Percentiles rank a stretch among this genome's conserved stretches.
phyloP scores from a whole-genome alignment of 2,113 vertebrate genomes.

The Labeo catla region DNA sequence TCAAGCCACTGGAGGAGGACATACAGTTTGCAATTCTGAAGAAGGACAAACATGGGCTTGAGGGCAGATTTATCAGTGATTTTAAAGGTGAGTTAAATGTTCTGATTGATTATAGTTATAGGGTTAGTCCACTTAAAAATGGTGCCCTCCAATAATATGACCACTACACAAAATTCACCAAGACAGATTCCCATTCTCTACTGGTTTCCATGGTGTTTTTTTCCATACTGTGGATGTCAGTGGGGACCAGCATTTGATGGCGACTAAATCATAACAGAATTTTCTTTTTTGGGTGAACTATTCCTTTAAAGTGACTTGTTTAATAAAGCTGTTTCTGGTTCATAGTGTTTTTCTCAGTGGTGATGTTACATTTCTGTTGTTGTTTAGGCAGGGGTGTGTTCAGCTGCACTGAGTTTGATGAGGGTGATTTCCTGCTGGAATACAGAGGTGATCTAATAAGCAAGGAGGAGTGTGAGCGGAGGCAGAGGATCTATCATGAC shows the following conservation, averaged over 20 bases:
- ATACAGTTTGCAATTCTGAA: not conserved
- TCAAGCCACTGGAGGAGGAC: not conserved
- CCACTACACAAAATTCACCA: no score
- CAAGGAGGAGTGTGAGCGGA: conserved; percentile 42
- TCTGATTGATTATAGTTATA: not conserved
- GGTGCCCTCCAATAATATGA: no score
- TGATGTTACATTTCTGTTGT: not conserved
- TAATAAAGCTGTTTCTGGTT: not conserved
- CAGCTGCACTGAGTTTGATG: conserved; percentile 42
- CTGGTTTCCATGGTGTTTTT: no score
- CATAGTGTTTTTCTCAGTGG: not conserved
- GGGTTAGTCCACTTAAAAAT: not conserved
- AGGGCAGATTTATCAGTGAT: conserved; percentile 36
- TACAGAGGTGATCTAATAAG: conserved; percentile 52
- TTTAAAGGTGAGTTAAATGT: conserved; percentile 41
- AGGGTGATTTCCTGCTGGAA: conserved; percentile 48
- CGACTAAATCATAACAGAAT: not conserved
- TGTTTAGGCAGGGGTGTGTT: conserved; percentile 49
- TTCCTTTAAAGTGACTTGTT: not conserved
- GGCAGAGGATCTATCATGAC: conserved; percentile 38
- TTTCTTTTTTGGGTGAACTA: not conserved
- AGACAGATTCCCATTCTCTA: no score
- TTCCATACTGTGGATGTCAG: no score
- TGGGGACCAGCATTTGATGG: not conserved
- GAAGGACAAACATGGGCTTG: conserved; percentile 38